Evolutionary conservation across 1,140 invertebrate species (phyloP).

Genomic region (Oryzaephilus surinamensis): DNA sequence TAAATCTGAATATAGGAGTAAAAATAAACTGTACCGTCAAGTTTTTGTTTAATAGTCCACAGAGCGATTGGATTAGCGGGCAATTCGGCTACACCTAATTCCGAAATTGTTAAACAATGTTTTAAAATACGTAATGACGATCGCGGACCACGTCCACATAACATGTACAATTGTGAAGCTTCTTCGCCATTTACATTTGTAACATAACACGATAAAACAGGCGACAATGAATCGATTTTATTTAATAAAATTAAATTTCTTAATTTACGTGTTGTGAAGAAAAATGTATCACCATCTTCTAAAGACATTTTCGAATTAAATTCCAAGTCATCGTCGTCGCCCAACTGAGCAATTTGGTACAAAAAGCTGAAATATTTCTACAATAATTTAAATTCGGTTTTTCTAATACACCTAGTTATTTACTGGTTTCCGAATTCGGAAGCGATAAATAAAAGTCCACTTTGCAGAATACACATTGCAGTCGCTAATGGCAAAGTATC

Average conservation of each 20-base stretch:
- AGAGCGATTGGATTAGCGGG: conserved; percentile 99
- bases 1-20: conserved; percentile 28
- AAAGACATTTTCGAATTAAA: conserved; percentile 97
- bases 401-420: conserved; percentile 45
- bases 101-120: conserved; percentile 95
- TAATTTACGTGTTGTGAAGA: conserved; percentile 89
- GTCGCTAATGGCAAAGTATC: conserved; percentile 96
- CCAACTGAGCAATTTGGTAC: conserved; percentile 99
- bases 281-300: conserved; percentile 98
- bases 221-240: conserved; percentile 94
- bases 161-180: conserved; percentile 93
- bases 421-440: conserved; percentile 99
- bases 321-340: conserved; percentile 98
- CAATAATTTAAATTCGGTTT: conserved; percentile 6
- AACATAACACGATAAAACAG: conserved; percentile 78
- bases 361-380: conserved; percentile 58
- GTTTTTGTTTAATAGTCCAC: conserved; percentile 95
- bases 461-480: conserved; percentile 96
- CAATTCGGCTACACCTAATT: conserved; percentile 99
- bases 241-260: conserved; percentile 96
- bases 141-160: conserved; percentile 89
- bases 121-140: conserved; percentile 87
- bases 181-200: conserved; percentile 92
- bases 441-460: conserved; percentile 96
- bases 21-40: conserved; percentile 86